phyloP scores from a whole-genome alignment of 1,140 invertebrate species.

The Subanguina moxae region DNA sequence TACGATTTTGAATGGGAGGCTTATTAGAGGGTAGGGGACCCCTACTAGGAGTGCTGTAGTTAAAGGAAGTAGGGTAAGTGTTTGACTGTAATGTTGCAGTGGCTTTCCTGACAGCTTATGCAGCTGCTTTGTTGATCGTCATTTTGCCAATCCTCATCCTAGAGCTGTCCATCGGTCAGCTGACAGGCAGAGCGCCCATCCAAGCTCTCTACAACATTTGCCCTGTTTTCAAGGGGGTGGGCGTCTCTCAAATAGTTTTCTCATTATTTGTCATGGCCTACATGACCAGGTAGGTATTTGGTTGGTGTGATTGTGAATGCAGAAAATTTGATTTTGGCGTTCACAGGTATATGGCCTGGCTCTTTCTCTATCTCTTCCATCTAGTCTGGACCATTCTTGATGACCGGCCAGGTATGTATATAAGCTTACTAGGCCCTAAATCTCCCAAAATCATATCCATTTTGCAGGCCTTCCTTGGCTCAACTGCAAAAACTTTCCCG shows the following conservation, averaged over 20 bases:
- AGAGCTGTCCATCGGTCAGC: conserved; percentile 53
- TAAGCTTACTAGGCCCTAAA: not conserved
- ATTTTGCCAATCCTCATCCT: conserved; percentile 52
- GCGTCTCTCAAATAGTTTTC: conserved; percentile 55
- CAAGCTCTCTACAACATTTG: conserved; percentile 57
- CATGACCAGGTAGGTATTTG: conserved; percentile 14
- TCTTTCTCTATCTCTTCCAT: conserved; percentile 55
- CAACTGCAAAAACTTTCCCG: conserved; percentile 54
- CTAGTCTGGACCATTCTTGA: conserved; percentile 55
- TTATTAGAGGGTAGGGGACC: too few species aligned
- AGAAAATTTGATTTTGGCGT: conserved; percentile 19
- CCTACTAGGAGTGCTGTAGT: too few species aligned
- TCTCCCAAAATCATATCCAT: not conserved
- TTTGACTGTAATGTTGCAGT: conserved; percentile 35
- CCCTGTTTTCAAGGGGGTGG: conserved; percentile 57
- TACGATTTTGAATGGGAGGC: too few species aligned
- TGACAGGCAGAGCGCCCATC: conserved; percentile 56
- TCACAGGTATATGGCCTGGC: conserved; percentile 39
- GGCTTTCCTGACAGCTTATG: conserved; percentile 56
- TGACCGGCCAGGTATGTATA: conserved; percentile 43
- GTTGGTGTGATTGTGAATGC: not conserved
- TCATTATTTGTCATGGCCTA: conserved; percentile 50
- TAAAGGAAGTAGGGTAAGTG: not conserved
- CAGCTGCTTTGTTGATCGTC: conserved; percentile 40
- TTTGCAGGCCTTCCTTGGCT: conserved; percentile 54